Base-by-base conservation (phyloP, 2,113 vertebrate genomes). In the Theristicus caerulescens region DNA sequence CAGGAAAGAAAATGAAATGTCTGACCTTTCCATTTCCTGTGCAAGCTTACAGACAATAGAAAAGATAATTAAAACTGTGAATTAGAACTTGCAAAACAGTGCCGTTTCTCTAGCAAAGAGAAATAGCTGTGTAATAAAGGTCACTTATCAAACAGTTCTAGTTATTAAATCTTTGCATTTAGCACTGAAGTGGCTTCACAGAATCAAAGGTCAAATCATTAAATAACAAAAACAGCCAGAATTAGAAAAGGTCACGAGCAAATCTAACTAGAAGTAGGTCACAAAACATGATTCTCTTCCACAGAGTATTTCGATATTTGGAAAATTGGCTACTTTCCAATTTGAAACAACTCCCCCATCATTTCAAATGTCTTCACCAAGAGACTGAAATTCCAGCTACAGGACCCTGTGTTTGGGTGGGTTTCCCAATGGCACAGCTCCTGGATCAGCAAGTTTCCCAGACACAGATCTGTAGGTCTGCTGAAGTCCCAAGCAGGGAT, bases 121-220 rank as follows among this genome's bases (percentile, higher is more conserved):
- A 93, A 97, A 96, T 78, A 89, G 92, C 82, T 96, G 81, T 61
- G 88, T 91, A 97, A 64, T 81, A 98, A 98, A 98, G 98, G 98
- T 98, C 98, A 98, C 97, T 97, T 98, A 98, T 97, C 98, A 98
- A 97, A 95, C 88, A 97, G 94, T 97, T 96, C 97, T 96, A 98
- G 97, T 98, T 98, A 98, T 98, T 98, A 98, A 98, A 98, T 97
- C 98, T 97, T 97, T 88, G 90, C 95, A 97, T 98, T 98, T 97
- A 98, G 97, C 97, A 98, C 87, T 90, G 95, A 97, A 95, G 95
- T 96, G 86, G 87, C 96, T 98, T 91, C 93, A 95, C 67, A 86
- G 94, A 98, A 98, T 96, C 91, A 98, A 98, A 98, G 98, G 98
- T 98, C 98, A 98, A 93, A 95, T 93, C 96, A 96, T 97, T 98